These are phyloP conservation scores for Venturia canescens DNA, from an alignment of 1,140 invertebrate species.

Conservation along the genomic window DNA sequence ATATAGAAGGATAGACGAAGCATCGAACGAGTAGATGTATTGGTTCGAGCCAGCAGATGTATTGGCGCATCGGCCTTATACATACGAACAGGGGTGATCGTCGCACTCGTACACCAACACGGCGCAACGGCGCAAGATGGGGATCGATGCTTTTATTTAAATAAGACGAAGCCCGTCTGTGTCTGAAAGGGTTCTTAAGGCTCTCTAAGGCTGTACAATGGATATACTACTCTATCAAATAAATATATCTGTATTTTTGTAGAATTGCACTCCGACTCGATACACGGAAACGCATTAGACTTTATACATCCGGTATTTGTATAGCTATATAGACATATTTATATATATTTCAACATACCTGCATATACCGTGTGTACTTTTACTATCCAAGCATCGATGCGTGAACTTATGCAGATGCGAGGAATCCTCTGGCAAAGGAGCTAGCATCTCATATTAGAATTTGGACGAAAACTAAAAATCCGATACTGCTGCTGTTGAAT, in stretches of 20 bases:
- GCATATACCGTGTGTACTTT: background rate
- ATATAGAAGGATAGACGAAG: constrained; percentile 41
- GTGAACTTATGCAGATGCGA: background rate
- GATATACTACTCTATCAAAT: constrained; percentile 16
- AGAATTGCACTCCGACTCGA: constrained; percentile 8
- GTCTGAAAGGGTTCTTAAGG: constrained; percentile 58
- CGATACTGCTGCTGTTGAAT: background rate
- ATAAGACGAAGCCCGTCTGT: constrained; percentile 53
- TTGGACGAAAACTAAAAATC: background rate
- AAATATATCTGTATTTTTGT: background rate
- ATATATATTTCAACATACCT: too few relatives aligned
- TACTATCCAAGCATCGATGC: background rate
- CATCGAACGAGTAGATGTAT: background rate
- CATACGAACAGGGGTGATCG: background rate
- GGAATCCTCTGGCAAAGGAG: background rate
- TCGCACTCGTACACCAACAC: constrained; percentile 3
- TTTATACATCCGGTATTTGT: constrained; percentile 8
- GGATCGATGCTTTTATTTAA: constrained; percentile 58
- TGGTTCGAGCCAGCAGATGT: background rate
- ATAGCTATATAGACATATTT: too few relatives aligned
- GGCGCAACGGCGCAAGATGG: constrained; percentile 28
- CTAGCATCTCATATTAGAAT: background rate
- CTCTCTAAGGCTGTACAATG: constrained; percentile 39
- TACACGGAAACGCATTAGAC: constrained; percentile 40
- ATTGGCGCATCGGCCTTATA: background rate